These are phyloP conservation scores for Heliothis peltigera DNA, from an alignment of 2,888 invertebrate species.

Conservation along the genomic window DNA sequence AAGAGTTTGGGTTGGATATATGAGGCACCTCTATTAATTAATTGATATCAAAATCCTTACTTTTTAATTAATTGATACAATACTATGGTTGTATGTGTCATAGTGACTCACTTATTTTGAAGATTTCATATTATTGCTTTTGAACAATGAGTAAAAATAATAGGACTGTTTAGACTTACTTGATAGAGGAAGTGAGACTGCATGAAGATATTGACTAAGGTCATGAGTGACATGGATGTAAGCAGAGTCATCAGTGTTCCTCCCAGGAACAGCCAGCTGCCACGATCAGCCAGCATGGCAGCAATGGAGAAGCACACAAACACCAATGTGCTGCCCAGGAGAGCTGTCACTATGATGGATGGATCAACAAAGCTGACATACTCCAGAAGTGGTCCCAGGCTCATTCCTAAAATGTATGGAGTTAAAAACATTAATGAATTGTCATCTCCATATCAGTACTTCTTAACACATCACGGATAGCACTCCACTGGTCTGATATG, in stretches of 20 bases:
- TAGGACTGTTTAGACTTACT: conserved; percentile 83
- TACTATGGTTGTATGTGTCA: conserved; percentile 25
- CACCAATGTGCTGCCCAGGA: conserved; percentile 95
- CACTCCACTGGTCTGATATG: neutral
- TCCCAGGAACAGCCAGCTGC: conserved; percentile 97
- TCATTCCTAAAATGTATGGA: conserved; percentile 92
- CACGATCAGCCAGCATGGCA: conserved; percentile 95
- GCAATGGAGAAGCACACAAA: conserved; percentile 97
- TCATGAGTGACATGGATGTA: conserved; percentile 94
- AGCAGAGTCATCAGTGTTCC: conserved; percentile 96
- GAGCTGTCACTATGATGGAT: conserved; percentile 96
- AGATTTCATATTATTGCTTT: conserved; percentile 2
- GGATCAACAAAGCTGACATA: conserved; percentile 95
- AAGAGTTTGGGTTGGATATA: too few species aligned
- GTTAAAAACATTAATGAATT: neutral
- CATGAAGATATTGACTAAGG: conserved; percentile 96
- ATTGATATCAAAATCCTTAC: too few species aligned
- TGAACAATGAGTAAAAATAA: neutral
- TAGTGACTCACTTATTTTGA: conserved; percentile 26
- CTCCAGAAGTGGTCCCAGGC: conserved; percentile 96
- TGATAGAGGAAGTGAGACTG: conserved; percentile 94
- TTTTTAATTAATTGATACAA: too few species aligned
- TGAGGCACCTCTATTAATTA: too few species aligned
- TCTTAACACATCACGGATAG: conserved; percentile 3
- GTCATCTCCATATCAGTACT: neutral